These are phyloP conservation scores for Chymomyza procnemis DNA, from an alignment of 2,888 invertebrate genomes.

Conservation along the genomic window DNA sequence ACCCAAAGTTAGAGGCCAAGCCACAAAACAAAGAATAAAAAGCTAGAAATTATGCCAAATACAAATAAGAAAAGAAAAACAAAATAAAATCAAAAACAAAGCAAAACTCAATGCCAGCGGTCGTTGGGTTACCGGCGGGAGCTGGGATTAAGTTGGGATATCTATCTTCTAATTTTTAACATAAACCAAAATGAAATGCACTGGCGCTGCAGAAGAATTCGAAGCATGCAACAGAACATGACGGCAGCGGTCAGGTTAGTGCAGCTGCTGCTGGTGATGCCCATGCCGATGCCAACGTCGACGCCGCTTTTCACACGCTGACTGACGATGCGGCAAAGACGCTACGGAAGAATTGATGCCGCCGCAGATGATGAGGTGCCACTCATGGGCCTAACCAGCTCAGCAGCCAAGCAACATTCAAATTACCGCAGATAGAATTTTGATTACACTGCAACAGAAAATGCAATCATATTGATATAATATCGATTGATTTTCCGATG, in stretches of 20 bases:
- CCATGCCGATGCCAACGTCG: slow-evolving; percentile 23
- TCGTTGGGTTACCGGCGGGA: not conserved
- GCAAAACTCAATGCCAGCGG: not conserved
- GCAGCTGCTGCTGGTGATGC: slow-evolving; percentile 12
- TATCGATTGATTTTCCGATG: no score
- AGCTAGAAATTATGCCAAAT: slow-evolving; percentile 59
- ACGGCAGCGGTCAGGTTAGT: slow-evolving; percentile 5
- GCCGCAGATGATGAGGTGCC: slow-evolving; percentile 68
- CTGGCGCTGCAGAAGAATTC: slow-evolving; percentile 26
- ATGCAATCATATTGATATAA: no score
- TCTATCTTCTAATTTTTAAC: slow-evolving; percentile 24
- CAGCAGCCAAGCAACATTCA: slow-evolving; percentile 1
- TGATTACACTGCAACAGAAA: no score
- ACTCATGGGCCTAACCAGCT: slow-evolving; percentile 23
- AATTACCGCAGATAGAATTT: no score
- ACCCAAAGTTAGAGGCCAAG: slow-evolving; percentile 6
- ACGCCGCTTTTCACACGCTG: slow-evolving; percentile 63
- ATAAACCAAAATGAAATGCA: slow-evolving; percentile 3
- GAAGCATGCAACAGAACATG: slow-evolving; percentile 31
- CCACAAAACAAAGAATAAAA: slow-evolving; percentile 20
- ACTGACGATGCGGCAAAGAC: slow-evolving; percentile 63
- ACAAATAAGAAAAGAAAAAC: slow-evolving; percentile 37
- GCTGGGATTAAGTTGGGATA: not conserved
- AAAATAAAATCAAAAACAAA: slow-evolving; percentile 12
- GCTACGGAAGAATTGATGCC: slow-evolving; percentile 63